These are phyloP conservation scores for Macrotus californicus DNA, from an alignment of 2,113 vertebrate species.

Conservation along the genomic window DNA sequence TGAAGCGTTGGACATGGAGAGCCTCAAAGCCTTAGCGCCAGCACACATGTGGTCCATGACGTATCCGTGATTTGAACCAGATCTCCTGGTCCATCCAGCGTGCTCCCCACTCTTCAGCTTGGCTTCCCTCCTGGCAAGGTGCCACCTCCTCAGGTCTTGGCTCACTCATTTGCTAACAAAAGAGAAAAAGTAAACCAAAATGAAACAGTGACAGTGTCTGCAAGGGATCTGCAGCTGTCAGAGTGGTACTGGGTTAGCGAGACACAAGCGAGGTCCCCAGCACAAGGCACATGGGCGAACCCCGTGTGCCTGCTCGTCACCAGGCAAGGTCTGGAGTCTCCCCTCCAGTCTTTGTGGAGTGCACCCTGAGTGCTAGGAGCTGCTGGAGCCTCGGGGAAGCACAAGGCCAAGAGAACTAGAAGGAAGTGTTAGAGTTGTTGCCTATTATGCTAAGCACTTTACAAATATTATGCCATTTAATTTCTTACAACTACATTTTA, in stretches of 20 bases:
- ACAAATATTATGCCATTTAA: neutral
- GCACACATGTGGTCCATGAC: fast-evolving
- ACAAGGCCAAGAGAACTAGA: neutral
- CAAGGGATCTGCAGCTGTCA: neutral
- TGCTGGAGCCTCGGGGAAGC: neutral
- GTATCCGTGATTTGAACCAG: neutral
- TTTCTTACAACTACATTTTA: neutral
- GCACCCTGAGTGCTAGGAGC: neutral
- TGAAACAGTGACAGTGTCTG: neutral
- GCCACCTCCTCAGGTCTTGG: neutral
- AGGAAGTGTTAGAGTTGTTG: neutral
- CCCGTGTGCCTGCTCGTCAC: fast-evolving
- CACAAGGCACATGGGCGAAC: fast-evolving
- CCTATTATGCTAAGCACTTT: neutral
- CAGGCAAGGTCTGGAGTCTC: neutral
- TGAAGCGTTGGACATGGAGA: neutral
- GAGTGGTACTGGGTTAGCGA: too few species aligned
- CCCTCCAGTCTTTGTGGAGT: fast-evolving
- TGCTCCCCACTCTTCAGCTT: neutral
- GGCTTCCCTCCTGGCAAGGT: neutral
- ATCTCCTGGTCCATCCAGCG: neutral
- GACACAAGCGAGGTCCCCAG: too few species aligned
- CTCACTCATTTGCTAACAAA: neutral
- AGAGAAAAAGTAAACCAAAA: neutral
- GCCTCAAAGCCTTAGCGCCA: fast-evolving